Evolutionary conservation across 2,888 invertebrate genomes (phyloP), one percentile per base, ranked within the genome.

Genomic region (Harpalus rufipes): DNA sequence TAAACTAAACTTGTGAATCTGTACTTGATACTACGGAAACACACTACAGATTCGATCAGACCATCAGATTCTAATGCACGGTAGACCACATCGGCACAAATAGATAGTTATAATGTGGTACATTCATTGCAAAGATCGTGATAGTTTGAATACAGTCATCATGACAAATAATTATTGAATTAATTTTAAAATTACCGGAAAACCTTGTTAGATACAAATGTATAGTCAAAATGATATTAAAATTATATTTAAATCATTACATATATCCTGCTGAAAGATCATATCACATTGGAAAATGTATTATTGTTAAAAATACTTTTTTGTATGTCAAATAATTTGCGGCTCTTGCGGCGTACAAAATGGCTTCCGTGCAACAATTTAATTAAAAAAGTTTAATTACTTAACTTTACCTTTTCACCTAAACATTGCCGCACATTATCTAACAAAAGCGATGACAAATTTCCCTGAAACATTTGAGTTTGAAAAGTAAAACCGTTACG

Each of bases 311-410:
- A 63, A 25, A 68, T 68, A 63, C 1, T 10, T 25, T 18, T 63
- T 63, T 18, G 25, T 16, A 14, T 21, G 8, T 1, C 25, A 63
- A 63, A 63, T 63, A 63, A 61, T 61, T 61, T 61, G 59, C 12
- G 63, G 12, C 25, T 14, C 0, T 18, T 21, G 0, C 25, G 65
- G n/a, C 25, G 6, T 68, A 25, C 68, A 39, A 68, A 68, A 68
- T 68, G 39, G 39, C 25, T 68, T 18, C 32, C 39, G 39, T 39
- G 39, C 25, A 68, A 32, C 68, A 68, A 32, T 63, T 74, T 74
- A 74, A 74, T 74, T 74, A 74, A 74, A 74, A 74, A 74, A 74
- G 72, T 74, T 74, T 18, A 74, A 74, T 74, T 44, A 74, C 44
- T 44, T 16, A 74, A 74, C 72, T 74, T 74, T 74, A 41, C 44